A percentile compares a stretch with the other conserved stretches of the same genome.
Evolutionary conservation across 1,140 invertebrate species (phyloP).

Genomic region (Triops cancriformis): DNA sequence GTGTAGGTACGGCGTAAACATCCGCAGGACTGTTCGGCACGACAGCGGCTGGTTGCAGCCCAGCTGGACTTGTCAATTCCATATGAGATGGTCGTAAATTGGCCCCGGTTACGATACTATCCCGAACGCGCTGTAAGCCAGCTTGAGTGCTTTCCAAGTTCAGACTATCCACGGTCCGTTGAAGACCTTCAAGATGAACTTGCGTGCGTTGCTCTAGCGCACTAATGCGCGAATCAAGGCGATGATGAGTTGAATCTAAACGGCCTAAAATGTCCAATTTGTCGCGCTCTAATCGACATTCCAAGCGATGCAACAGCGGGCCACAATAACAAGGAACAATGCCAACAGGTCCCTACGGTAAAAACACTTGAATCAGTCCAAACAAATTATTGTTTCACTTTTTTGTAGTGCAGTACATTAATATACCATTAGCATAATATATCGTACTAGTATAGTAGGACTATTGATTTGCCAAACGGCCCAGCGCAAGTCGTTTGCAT

Average conservation of each 20-base stretch:
- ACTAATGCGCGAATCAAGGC: conserved; percentile 68
- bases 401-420: neutral
- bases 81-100: conserved; percentile 21
- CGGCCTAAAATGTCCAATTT: conserved; percentile 75
- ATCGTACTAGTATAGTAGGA: neutral
- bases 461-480: too few species aligned
- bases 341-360: conserved; percentile 65
- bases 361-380: neutral
- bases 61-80: conserved; percentile 27
- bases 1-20: neutral
- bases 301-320: conserved; percentile 78
- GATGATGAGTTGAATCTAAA: conserved; percentile 68
- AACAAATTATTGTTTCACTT: neutral
- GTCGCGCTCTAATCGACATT: conserved; percentile 72
- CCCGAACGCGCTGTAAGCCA: conserved; percentile 52
- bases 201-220: conserved; percentile 63
- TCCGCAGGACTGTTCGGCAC: neutral
- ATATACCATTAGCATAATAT: too few species aligned
- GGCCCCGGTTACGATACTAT: conserved; percentile 37
- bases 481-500: too few species aligned
- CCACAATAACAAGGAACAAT: conserved; percentile 52
- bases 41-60: neutral
- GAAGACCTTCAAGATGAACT: conserved; percentile 63
- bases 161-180: conserved; percentile 39
- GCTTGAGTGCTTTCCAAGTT: conserved; percentile 37